Evolutionary conservation across 2,888 invertebrate species (phyloP).

Genomic region (Stratiomys singularior): DNA sequence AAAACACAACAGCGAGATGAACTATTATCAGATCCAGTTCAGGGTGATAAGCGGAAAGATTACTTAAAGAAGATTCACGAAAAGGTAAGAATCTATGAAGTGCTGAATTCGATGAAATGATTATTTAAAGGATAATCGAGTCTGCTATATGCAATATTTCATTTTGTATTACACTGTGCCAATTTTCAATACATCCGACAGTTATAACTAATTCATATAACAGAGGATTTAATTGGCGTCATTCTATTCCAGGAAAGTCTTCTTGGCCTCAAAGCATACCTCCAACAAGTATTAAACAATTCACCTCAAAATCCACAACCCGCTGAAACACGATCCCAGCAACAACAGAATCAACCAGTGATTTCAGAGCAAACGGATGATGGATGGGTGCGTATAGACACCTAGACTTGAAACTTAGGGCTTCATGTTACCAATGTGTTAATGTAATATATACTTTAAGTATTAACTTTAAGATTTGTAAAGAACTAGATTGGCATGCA

Average conservation of each 20-base stretch:
- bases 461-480: not conserved
- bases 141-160: not conserved
- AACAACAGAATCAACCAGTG: conserved; percentile 16
- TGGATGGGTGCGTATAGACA: conserved; percentile 38
- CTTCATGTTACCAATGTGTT: not conserved
- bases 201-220: not conserved
- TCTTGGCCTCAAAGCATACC: conserved; percentile 25
- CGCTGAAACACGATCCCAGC: conserved; percentile 9
- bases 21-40: conserved; percentile 68
- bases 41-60: conserved; percentile 61
- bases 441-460: not conserved
- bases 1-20: conserved; percentile 82
- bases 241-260: conserved; percentile 38
- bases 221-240: not conserved
- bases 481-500: not conserved
- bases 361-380: conserved; percentile 39
- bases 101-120: too few relatives aligned
- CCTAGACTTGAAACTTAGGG: not conserved
- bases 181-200: not conserved
- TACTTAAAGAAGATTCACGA: conserved; percentile 62
- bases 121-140: not conserved
- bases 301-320: not conserved
- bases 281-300: conserved; percentile 27
- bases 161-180: not conserved
- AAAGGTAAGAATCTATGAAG: too few relatives aligned